These are phyloP conservation scores for Arion vulgaris DNA, from an alignment of 1,140 invertebrate species.

Conservation along the genomic window DNA sequence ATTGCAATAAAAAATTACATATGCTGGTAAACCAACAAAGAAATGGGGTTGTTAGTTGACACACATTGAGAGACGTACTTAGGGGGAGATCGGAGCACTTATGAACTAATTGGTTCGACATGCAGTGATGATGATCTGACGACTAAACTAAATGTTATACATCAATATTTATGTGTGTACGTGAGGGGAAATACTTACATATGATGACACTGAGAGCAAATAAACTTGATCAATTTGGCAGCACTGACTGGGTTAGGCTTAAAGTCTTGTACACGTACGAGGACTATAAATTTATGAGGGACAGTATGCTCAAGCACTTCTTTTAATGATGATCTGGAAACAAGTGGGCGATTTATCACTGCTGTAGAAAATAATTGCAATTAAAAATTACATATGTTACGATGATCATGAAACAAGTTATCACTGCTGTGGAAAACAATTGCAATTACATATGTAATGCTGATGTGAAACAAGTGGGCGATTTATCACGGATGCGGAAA, in stretches of 20 bases:
- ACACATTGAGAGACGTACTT: too few relatives aligned
- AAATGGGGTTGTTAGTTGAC: too few relatives aligned
- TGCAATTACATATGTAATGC: too few relatives aligned
- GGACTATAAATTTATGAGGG: background rate
- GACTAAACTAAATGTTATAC: too few relatives aligned
- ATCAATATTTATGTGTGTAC: too few relatives aligned
- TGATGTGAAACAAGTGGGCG: conserved; percentile 3
- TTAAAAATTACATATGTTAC: background rate
- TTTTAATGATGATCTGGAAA: background rate
- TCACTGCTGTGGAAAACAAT: too few relatives aligned
- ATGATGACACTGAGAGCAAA: background rate
- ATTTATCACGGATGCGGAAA: background rate
- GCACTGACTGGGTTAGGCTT: background rate
- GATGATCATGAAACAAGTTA: too few relatives aligned
- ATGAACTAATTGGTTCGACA: too few relatives aligned
- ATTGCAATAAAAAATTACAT: too few relatives aligned
- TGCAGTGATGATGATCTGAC: too few relatives aligned
- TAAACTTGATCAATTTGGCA: background rate
- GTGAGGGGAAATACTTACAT: background rate
- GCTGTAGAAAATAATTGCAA: background rate
- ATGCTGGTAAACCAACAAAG: too few relatives aligned
- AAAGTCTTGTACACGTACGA: background rate
- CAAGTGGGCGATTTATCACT: background rate
- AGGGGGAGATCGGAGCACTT: too few relatives aligned
- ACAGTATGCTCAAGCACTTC: background rate